These are phyloP conservation scores for Ypsolopha sequella DNA, from an alignment of 2,888 invertebrate species.

Conservation along the genomic window DNA sequence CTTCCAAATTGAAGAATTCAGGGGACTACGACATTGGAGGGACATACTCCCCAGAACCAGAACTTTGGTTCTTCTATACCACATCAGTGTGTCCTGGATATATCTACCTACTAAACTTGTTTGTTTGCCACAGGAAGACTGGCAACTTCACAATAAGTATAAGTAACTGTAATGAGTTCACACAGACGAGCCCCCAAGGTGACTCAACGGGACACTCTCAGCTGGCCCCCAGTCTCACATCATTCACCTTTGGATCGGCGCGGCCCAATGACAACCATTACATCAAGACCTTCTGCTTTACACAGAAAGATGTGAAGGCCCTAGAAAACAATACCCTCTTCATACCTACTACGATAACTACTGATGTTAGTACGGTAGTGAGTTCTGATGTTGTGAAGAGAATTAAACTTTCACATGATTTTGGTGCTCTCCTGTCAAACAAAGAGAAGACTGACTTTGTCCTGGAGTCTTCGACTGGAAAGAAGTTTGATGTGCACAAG, in stretches of 20 bases:
- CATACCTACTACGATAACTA: conserved; percentile 41
- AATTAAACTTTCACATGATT: conserved; percentile 37
- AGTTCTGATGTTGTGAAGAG: conserved; percentile 26
- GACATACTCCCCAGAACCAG: conserved; percentile 30
- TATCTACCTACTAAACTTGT: conserved; percentile 40
- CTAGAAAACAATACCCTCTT: conserved; percentile 14
- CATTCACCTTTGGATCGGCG: too few species aligned
- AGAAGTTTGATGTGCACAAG: conserved; percentile 35
- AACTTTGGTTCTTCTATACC: conserved; percentile 48
- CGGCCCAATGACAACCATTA: conserved; percentile 29
- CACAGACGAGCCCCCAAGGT: too few species aligned
- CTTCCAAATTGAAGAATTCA: conserved; percentile 22
- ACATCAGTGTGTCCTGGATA: conserved; percentile 31
- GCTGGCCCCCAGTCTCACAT: too few species aligned
- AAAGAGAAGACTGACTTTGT: conserved; percentile 36
- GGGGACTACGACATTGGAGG: conserved; percentile 47
- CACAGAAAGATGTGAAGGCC: conserved; percentile 16
- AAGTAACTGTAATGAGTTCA: conserved; percentile 18
- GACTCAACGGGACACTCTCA: too few species aligned
- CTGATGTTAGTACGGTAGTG: conserved; percentile 24
- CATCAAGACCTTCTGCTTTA: conserved; percentile 37
- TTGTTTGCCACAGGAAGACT: conserved; percentile 35
- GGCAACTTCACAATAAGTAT: conserved; percentile 33
- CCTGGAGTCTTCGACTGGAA: conserved; percentile 29
- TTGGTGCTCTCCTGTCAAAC: conserved; percentile 24